Evolutionary conservation across 2,797 vertebrate genomes (phyloP).

Genomic region (Hirundo rustica): DNA sequence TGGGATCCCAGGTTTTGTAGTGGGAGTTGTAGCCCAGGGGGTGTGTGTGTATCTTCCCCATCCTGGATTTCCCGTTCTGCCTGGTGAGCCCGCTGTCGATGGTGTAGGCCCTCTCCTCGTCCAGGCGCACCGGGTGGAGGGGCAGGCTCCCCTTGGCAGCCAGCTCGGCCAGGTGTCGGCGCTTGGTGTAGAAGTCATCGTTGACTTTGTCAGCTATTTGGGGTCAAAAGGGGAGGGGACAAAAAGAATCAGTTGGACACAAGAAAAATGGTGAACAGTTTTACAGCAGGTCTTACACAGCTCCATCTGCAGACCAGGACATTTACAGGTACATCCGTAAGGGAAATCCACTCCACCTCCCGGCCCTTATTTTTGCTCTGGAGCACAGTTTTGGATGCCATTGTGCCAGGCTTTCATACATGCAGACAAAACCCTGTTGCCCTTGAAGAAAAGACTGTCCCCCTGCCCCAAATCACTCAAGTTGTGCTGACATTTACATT

Average conservation of each 20-base stretch:
- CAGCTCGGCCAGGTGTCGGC: constrained; percentile 90
- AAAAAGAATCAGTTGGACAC: constrained; percentile 5
- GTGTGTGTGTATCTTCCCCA: constrained; percentile 81
- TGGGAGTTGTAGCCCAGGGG: constrained; percentile 83
- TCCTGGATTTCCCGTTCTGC: constrained; percentile 87
- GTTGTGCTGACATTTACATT: neutral
- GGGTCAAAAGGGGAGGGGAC: neutral
- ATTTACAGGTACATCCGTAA: neutral
- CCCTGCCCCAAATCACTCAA: neutral
- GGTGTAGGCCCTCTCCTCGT: constrained; percentile 88
- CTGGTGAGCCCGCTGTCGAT: constrained; percentile 83
- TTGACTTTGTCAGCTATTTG: constrained; percentile 90
- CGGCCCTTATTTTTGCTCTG: neutral
- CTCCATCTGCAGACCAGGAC: neutral
- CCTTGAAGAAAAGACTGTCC: neutral
- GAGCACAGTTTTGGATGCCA: neutral
- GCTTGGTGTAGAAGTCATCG: constrained; percentile 92
- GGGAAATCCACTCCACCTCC: neutral
- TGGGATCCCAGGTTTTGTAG: constrained; percentile 93
- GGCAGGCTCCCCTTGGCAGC: constrained; percentile 90
- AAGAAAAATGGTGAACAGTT: neutral
- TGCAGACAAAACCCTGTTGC: neutral
- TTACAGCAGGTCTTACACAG: neutral
- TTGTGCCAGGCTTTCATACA: neutral
- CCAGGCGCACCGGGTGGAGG: constrained; percentile 87